Conservation (phyloP, 2,113 vertebrate species). For the Physeter macrocephalus region DNA sequence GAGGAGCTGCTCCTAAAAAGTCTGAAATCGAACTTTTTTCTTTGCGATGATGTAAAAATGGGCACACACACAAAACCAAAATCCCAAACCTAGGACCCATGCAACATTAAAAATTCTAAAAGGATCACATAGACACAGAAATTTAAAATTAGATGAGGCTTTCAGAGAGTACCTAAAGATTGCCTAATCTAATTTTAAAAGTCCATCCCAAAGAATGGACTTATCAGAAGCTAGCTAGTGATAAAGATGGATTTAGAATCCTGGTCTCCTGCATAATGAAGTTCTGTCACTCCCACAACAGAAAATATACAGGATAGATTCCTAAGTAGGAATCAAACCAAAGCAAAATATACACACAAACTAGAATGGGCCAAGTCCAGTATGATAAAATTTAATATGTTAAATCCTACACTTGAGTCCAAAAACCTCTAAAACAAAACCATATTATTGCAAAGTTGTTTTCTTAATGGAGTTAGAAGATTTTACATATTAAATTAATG, state of each 20-base stretch:
- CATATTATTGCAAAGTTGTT: neutral
- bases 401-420: neutral
- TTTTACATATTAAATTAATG: neutral
- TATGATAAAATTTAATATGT: neutral
- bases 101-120: neutral
- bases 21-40: neutral
- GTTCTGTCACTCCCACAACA: neutral
- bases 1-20: neutral
- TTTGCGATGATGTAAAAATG: neutral
- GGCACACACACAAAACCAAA: neutral
- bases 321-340: neutral
- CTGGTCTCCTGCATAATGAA: neutral
- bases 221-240: neutral
- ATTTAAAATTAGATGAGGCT: neutral
- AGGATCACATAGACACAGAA: neutral
- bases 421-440: neutral
- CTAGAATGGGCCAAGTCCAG: neutral
- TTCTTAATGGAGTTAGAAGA: neutral
- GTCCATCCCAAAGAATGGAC: neutral
- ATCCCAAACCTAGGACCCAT: neutral
- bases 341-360: neutral
- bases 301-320: neutral
- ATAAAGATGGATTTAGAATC: neutral
- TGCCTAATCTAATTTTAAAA: neutral
- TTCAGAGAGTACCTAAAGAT: neutral